phyloP scores from a whole-genome alignment of 2,113 vertebrate species.

The Cygnus buccinator region DNA sequence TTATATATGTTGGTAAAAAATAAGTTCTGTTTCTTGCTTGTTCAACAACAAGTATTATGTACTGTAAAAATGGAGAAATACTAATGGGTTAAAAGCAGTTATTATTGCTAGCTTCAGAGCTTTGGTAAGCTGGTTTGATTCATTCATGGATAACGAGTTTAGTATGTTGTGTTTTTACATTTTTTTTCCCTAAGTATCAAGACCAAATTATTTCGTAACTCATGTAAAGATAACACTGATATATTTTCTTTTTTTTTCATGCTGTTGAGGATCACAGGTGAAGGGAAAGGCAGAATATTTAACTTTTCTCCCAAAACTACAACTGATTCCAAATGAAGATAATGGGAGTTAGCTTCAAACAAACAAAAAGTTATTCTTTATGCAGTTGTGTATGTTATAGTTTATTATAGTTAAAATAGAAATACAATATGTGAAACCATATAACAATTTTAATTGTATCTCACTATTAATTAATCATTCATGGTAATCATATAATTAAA shows the following conservation, averaged over 20 bases:
- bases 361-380: background rate
- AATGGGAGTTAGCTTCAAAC: background rate
- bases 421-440: background rate
- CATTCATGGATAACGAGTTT: background rate
- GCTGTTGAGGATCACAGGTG: background rate
- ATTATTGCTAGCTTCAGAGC: background rate
- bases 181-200: background rate
- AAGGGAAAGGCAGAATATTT: background rate
- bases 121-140: background rate
- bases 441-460: background rate
- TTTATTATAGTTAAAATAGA: background rate
- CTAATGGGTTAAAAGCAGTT: background rate
- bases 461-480: background rate
- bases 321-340: background rate
- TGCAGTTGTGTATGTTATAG: background rate
- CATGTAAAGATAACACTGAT: background rate
- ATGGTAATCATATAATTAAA: background rate
- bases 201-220: background rate
- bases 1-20: background rate
- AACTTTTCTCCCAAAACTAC: background rate
- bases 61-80: background rate
- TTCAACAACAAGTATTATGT: background rate
- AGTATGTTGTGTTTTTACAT: background rate
- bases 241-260: background rate
- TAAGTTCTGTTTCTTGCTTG: background rate